These are phyloP conservation scores for Pseudococcus longispinus DNA, from an alignment of 2,888 invertebrate genomes.

Conservation along the genomic window DNA sequence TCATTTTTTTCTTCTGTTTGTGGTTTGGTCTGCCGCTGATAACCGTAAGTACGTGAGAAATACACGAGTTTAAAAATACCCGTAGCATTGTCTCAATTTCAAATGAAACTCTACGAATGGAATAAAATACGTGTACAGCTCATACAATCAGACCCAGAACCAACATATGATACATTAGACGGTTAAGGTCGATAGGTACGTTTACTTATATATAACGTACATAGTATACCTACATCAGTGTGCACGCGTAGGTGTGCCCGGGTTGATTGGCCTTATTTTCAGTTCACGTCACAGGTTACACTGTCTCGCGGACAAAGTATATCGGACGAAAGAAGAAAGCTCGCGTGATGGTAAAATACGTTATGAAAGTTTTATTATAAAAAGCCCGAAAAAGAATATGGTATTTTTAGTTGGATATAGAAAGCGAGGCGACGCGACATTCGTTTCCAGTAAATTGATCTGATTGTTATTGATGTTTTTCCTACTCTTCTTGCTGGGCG, in stretches of 20 bases:
- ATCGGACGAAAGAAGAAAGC: not conserved
- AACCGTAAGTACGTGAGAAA: too few species aligned
- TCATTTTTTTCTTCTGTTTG: too few species aligned
- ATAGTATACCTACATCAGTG: too few species aligned
- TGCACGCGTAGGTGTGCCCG: conserved; percentile 16
- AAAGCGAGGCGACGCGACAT: not conserved
- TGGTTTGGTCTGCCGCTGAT: too few species aligned
- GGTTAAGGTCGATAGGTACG: not conserved
- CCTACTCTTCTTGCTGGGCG: not conserved
- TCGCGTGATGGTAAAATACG: not conserved
- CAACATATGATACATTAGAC: not conserved
- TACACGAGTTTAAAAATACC: too few species aligned
- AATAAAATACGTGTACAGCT: not conserved
- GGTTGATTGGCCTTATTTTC: conserved; percentile 20
- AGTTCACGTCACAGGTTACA: conserved; percentile 7
- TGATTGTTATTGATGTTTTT: conserved; percentile 19
- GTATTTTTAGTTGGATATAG: not conserved
- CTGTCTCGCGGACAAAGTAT: not conserved
- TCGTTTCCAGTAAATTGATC: conserved; percentile 28
- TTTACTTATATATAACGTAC: not conserved
- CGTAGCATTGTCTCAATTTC: not conserved
- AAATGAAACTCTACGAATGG: too few species aligned
- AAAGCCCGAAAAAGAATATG: not conserved
- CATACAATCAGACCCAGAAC: not conserved
- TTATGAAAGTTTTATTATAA: not conserved